Evolutionary conservation across 2,888 invertebrate species (phyloP).

Genomic region (Sinopyrophorus schimmeli): DNA sequence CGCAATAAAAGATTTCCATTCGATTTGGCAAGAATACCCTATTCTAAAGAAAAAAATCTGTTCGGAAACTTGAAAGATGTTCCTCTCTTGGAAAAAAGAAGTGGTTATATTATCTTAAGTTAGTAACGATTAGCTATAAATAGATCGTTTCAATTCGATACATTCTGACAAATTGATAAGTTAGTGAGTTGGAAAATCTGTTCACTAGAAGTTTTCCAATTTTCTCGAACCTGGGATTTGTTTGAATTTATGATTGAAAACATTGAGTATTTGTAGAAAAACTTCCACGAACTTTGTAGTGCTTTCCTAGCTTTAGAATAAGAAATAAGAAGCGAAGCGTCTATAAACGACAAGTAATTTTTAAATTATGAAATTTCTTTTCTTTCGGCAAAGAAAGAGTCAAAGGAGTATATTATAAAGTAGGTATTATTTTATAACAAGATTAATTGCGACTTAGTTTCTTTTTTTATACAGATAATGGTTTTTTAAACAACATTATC

Average conservation of each 20-base stretch:
- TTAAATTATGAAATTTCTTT: too few species aligned
- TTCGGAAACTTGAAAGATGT: too few species aligned
- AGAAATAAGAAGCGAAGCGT: too few species aligned
- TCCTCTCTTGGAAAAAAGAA: too few species aligned
- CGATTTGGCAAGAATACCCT: too few species aligned
- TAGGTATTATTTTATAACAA: slow-evolving; percentile 5
- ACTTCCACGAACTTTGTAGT: slow-evolving; percentile 1
- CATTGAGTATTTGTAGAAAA: slow-evolving; percentile 6
- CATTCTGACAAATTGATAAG: slow-evolving; percentile 11
- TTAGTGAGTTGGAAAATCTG: slow-evolving; percentile 11
- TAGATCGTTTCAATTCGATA: slow-evolving; percentile 1
- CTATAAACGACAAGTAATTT: too few species aligned
- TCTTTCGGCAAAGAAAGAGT: too few species aligned
- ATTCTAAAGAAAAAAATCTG: too few species aligned
- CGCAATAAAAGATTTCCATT: too few species aligned
- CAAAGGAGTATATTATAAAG: not conserved
- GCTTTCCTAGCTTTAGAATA: too few species aligned
- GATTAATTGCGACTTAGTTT: slow-evolving; percentile 12
- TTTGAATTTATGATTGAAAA: slow-evolving; percentile 12
- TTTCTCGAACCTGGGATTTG: slow-evolving; percentile 5
- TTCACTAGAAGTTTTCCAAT: slow-evolving; percentile 9
- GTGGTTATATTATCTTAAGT: not conserved
- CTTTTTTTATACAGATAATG: slow-evolving; percentile 11
- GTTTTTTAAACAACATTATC: slow-evolving; percentile 17
- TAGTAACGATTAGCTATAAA: slow-evolving; percentile 4